Base-by-base conservation (phyloP, 2,888 invertebrate species). In the Tiliacea citrago region DNA sequence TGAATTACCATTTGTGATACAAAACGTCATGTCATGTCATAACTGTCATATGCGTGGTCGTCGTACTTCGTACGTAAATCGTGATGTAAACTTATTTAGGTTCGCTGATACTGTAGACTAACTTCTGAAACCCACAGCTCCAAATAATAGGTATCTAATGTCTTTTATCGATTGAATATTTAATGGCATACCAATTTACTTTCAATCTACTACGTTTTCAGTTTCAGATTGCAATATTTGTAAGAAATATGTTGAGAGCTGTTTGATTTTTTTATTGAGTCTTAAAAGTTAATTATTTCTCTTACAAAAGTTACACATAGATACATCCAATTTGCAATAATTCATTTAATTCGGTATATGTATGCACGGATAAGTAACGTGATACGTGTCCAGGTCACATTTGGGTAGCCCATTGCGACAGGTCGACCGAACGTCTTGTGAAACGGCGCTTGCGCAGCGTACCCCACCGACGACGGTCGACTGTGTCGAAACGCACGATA, bases 341-440 rank as follows among this genome's bases (percentile, higher is more conserved):
- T 63, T 63, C n/a, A 60, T 63, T 39, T 68, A 89, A 90, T 75
- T 77, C 60, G 57, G 71, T 58, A 61, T 79, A 69, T 61, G 88
- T 90, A 87, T 88, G 72, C 85, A 90, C 89, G 91, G 89, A 93
- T 90, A 91, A 93, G 94, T 93, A 95, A 95, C 91, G 91, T 90
- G 94, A 95, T 95, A 95, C 94, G 95, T 96, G 96, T 95, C 92
- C 93, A 93, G 95, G 95, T 96, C 96, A 96, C 96, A 95, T 96
- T 96, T 95, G 95, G 96, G 95, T 95, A 95, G 94, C 91, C 92
- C 93, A 89, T 96, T 96, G 95, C 96, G 94, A 96, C 95, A 96
- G 95, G 94, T 95, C 94, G 93, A 93, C 91, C 92, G 93, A 94
- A 92, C 92, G 94, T 95, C 96, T 96, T 96, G 95, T 96, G 96